phyloP scores from a whole-genome alignment of 92 coral and sea anemone genomes.

The Scolanthus callimorphus region DNA sequence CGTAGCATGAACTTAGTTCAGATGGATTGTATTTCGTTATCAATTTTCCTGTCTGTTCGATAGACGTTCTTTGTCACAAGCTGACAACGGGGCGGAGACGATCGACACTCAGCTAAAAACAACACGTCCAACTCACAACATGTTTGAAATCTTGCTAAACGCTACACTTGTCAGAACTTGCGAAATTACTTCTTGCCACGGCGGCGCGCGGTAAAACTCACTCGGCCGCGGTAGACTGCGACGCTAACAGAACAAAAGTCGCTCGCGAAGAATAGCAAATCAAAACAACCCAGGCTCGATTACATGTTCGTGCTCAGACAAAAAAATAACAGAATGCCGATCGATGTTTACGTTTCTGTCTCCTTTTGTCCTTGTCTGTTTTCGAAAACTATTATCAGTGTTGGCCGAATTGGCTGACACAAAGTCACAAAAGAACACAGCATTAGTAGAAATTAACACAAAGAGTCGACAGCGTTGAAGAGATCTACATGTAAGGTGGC shows the following conservation, averaged over 20 bases:
- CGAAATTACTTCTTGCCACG: conserved; percentile 67
- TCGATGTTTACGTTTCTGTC: conserved; percentile 64
- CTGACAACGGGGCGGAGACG: conserved; percentile 94
- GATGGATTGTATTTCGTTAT: conserved; percentile 95
- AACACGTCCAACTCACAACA: conserved; percentile 87
- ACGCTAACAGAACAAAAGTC: background rate
- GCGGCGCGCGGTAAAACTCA: conserved; percentile 37
- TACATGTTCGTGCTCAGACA: conserved; percentile 42
- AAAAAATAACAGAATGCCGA: conserved; percentile 25
- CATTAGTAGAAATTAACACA: conserved; percentile 21
- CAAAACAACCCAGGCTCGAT: conserved; percentile 17
- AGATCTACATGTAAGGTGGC: conserved; percentile 19
- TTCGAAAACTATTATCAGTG: conserved; percentile 17
- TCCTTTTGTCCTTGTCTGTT: conserved; percentile 49
- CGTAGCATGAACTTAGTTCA: conserved; percentile 75
- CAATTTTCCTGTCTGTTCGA: conserved; percentile 92
- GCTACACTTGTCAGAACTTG: conserved; percentile 76
- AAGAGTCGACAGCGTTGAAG: conserved; percentile 23
- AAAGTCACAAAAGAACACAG: conserved; percentile 6
- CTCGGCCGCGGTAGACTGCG: background rate
- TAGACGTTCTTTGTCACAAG: conserved; percentile 90
- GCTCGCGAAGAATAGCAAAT: conserved; percentile 1
- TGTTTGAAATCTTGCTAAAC: conserved; percentile 86
- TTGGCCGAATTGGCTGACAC: conserved; percentile 17
- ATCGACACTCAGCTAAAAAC: conserved; percentile 90